Evolutionary conservation across 2,888 invertebrate genomes (phyloP).

Genomic region (Tanypteryx hageni): DNA sequence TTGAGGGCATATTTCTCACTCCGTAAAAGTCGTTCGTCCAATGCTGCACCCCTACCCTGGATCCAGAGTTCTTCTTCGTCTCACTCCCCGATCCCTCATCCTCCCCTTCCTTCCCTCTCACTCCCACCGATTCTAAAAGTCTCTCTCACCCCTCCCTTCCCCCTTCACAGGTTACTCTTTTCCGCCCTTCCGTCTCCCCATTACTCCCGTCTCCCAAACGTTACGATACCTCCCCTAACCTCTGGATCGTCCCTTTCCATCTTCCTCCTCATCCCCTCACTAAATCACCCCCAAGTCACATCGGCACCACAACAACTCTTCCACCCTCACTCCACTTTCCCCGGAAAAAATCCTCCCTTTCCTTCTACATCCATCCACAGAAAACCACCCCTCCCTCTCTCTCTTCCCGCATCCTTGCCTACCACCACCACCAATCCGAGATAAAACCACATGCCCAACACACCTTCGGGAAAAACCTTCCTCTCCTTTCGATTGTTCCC

Average conservation of each 20-base stretch:
- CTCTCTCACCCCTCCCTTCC: neutral
- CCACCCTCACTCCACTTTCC: neutral
- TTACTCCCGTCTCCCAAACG: neutral
- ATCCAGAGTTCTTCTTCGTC: too few species aligned
- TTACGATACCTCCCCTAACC: neutral
- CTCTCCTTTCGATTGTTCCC: neutral
- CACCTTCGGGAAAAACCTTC: conserved; percentile 6
- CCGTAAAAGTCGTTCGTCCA: conserved; percentile 15
- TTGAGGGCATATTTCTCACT: conserved; percentile 14
- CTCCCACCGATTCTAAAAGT: neutral
- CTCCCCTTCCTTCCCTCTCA: neutral
- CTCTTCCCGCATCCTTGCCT: neutral
- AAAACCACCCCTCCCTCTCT: neutral
- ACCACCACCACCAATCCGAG: neutral
- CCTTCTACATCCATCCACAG: neutral
- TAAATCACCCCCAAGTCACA: neutral
- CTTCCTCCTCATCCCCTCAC: neutral
- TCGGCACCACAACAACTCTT: too few species aligned
- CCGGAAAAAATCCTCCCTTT: neutral
- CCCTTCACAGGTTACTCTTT: neutral
- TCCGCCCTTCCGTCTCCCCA: neutral
- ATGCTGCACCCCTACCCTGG: neutral
- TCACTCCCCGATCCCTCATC: neutral
- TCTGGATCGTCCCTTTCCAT: neutral
- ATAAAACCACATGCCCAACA: neutral